Conservation (phyloP, 1,140 invertebrate genomes). For the Stratiolaelaps scimitus region DNA sequence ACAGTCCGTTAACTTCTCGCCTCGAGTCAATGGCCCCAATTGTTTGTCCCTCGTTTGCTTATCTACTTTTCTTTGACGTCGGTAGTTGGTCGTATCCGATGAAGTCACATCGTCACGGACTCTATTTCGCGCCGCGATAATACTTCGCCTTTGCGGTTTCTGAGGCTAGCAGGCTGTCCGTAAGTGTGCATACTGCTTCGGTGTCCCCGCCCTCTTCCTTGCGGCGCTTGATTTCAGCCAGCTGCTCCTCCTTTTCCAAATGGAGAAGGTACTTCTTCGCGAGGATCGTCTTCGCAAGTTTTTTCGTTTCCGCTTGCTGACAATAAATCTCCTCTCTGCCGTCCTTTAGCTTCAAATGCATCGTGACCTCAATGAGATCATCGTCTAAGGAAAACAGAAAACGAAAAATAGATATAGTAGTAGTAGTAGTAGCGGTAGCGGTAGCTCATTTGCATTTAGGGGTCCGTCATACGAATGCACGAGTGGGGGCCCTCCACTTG, state of each 20-base stretch:
- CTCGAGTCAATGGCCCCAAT: no score
- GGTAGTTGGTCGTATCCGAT: no score
- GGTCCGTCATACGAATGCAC: no score
- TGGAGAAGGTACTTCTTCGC: conserved; percentile 81
- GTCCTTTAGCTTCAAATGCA: conserved; percentile 91
- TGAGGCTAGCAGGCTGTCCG: background rate
- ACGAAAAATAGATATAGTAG: background rate
- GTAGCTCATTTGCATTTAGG: no score
- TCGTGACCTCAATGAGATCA: conserved; percentile 53
- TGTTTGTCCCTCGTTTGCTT: no score
- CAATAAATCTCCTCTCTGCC: conserved; percentile 85
- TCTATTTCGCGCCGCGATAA: background rate
- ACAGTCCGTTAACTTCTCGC: no score
- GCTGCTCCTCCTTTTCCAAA: conserved; percentile 35
- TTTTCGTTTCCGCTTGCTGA: conserved; percentile 89
- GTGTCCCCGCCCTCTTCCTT: background rate
- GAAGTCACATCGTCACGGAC: no score
- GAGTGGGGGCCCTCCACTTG: no score
- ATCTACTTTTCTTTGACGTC: no score
- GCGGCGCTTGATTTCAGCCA: background rate
- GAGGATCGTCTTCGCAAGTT: conserved; percentile 96
- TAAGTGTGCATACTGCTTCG: background rate
- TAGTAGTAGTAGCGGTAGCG: no score
- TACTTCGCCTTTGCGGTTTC: background rate
- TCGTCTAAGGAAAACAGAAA: conserved; percentile 51